A percentile compares a stretch with the other conserved stretches of the same genome.
Evolutionary conservation across 92 coral and sea anemone genomes (phyloP).

Genomic region (Siderastrea siderea): DNA sequence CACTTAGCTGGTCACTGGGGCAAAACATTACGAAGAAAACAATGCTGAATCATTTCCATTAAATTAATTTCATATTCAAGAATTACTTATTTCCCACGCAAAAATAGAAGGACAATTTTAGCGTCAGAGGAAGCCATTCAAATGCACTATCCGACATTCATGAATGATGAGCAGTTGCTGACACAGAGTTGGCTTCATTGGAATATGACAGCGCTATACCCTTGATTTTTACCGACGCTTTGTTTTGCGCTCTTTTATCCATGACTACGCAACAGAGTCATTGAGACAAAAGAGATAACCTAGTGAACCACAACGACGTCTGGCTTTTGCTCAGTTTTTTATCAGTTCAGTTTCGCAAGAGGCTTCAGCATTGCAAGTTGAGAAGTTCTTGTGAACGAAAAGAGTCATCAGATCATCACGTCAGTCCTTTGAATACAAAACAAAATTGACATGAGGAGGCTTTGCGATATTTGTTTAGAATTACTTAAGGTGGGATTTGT

Average conservation of each 20-base stretch:
- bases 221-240: not conserved
- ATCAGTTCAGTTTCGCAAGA: not conserved
- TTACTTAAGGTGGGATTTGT: not conserved
- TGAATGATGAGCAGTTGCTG: not conserved
- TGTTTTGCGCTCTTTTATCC: not conserved
- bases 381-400: not conserved
- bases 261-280: not conserved
- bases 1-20: not conserved
- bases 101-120: not conserved
- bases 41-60: constrained; percentile 39
- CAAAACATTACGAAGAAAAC: not conserved
- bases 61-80: not conserved
- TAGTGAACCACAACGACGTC: not conserved
- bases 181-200: not conserved
- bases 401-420: not conserved
- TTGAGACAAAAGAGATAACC: not conserved
- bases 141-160: not conserved
- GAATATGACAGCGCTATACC: not conserved
- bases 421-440: not conserved
- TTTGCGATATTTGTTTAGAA: not conserved
- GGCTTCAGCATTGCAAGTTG: not conserved
- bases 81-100: not conserved
- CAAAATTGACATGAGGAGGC: no score
- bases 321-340: not conserved
- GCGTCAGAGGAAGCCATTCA: not conserved